phyloP scores from a whole-genome alignment of 2,888 invertebrate genomes.

The Coremacera marginata region DNA sequence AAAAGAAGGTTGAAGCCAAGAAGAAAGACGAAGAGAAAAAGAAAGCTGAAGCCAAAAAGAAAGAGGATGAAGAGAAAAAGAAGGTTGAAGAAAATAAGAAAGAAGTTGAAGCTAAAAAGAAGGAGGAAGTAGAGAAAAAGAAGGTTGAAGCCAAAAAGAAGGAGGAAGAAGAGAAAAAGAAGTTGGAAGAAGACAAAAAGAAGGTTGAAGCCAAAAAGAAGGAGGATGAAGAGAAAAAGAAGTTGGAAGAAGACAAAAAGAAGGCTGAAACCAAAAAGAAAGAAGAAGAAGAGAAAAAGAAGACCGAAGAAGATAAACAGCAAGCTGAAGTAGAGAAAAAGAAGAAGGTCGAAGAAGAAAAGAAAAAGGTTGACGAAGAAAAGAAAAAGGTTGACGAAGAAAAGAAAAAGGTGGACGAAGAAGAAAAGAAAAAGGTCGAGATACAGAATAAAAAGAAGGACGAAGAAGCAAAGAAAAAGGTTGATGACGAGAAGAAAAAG shows the following conservation, averaged over 20 bases:
- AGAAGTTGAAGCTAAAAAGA: conserved; percentile 61
- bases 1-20: conserved; percentile 68
- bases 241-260: conserved; percentile 46
- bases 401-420: conserved; percentile 47
- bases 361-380: conserved; percentile 64
- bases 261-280: conserved; percentile 39
- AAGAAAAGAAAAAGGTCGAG: conserved; percentile 39
- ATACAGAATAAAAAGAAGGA: conserved; percentile 39
- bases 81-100: conserved; percentile 34
- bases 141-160: conserved; percentile 66
- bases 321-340: conserved; percentile 62
- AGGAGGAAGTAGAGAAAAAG: conserved; percentile 39
- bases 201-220: conserved; percentile 48
- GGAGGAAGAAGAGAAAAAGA: conserved; percentile 66
- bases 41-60: conserved; percentile 58
- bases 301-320: conserved; percentile 33
- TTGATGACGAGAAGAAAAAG: conserved; percentile 70
- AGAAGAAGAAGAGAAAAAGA: conserved; percentile 56
- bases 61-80: conserved; percentile 57
- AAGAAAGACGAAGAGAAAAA: conserved; percentile 49
- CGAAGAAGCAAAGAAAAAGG: conserved; percentile 63
- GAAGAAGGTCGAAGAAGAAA: conserved; percentile 67
- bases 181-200: conserved; percentile 56
- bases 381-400: conserved; percentile 59
- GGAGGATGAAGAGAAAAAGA: conserved; percentile 52